Conservation (phyloP, 2,113 vertebrate genomes). For the Gobio gobio region DNA sequence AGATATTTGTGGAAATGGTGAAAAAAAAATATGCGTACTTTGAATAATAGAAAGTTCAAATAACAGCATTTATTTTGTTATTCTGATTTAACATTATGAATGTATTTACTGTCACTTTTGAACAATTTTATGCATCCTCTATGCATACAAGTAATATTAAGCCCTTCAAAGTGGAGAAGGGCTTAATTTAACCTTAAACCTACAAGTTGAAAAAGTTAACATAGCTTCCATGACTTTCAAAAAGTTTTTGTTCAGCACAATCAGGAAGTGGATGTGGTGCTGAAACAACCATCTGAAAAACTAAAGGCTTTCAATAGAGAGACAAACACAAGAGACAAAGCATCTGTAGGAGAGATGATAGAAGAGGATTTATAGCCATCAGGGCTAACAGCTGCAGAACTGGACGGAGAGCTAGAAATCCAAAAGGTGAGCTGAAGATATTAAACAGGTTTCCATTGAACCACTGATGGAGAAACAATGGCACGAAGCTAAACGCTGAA, state of each 20-base stretch:
- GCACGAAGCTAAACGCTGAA: not conserved
- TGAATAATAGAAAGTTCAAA: not conserved
- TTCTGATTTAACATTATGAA: not conserved
- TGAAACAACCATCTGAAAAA: conserved; percentile 44
- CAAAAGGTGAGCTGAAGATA: conserved; percentile 5
- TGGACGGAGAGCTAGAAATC: conserved; percentile 21
- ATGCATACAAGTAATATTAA: not conserved
- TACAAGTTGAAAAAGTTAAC: not conserved
- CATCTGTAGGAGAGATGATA: conserved; percentile 43
- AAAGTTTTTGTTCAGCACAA: not conserved
- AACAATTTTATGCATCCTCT: not conserved
- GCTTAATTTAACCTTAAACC: not conserved
- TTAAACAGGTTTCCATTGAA: not conserved
- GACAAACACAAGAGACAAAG: not conserved
- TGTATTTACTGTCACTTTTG: not conserved
- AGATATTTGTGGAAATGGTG: not conserved
- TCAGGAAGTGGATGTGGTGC: not conserved
- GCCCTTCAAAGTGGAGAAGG: not conserved
- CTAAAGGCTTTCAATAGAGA: conserved; percentile 38
- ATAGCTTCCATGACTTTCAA: not conserved
- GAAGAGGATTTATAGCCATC: not conserved
- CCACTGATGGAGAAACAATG: not conserved
- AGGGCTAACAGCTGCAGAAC: conserved; percentile 16
- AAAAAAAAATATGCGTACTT: too few relatives aligned
- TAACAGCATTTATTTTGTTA: not conserved